phyloP scores from a whole-genome alignment of 1,140 invertebrate genomes.

The Kradibia gibbosae region DNA sequence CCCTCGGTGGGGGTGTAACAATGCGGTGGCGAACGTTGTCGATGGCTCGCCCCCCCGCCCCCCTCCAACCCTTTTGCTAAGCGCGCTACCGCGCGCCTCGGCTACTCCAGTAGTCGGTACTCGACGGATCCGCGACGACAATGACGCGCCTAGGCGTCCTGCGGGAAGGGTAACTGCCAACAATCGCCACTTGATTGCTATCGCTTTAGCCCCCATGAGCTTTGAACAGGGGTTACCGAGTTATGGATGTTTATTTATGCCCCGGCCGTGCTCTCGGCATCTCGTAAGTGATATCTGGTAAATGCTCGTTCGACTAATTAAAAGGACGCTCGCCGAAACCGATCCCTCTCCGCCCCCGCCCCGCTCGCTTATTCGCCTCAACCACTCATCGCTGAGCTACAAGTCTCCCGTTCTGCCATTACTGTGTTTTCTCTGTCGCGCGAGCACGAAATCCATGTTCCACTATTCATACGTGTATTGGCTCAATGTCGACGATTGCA shows the following conservation, averaged over 20 bases:
- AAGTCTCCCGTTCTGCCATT: not conserved
- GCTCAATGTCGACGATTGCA: too few species aligned
- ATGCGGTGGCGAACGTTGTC: too few species aligned
- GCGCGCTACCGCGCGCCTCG: too few species aligned
- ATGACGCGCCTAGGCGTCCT: constrained; percentile 18
- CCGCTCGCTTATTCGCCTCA: not conserved
- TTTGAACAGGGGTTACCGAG: not conserved
- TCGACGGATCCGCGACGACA: constrained; percentile 34
- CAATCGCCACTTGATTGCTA: constrained; percentile 39
- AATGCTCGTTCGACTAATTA: not conserved
- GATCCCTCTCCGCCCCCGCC: not conserved
- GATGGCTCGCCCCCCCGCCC: too few species aligned
- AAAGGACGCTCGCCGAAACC: not conserved
- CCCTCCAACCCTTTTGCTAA: too few species aligned
- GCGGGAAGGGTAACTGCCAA: not conserved
- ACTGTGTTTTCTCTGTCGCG: too few species aligned
- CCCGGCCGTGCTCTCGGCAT: constrained; percentile 2
- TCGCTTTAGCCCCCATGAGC: not conserved
- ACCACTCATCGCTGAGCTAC: not conserved
- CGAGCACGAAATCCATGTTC: too few species aligned
- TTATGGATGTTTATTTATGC: constrained; percentile 35
- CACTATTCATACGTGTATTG: too few species aligned
- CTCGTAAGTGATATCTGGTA: not conserved
- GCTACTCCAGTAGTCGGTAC: too few species aligned
- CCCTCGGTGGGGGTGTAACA: too few species aligned